Evolutionary conservation across 2,113 vertebrate species (phyloP).

Genomic region (Gracilinanus agilis): DNA sequence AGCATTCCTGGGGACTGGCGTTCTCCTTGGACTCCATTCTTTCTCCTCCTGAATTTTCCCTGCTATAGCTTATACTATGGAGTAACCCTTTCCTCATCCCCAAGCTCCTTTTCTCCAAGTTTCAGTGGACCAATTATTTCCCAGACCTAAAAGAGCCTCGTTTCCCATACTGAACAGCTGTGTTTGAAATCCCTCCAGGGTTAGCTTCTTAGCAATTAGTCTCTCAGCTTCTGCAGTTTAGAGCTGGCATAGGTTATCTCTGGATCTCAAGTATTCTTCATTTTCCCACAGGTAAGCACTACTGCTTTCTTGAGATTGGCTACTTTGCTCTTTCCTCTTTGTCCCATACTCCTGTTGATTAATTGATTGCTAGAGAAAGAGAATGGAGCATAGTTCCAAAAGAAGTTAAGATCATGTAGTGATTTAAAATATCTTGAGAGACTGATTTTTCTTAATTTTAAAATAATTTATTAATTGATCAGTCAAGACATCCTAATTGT

Average conservation of each 20-base stretch:
- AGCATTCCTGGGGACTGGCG: not conserved
- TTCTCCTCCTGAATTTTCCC: not conserved
- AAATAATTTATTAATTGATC: no score
- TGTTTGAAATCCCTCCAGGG: not conserved
- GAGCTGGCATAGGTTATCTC: not conserved
- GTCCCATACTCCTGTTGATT: not conserved
- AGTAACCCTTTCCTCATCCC: not conserved
- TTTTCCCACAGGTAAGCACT: not conserved
- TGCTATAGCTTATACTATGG: not conserved
- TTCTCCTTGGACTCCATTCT: not conserved
- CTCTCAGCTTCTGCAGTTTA: not conserved
- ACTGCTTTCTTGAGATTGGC: not conserved
- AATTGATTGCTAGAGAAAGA: not conserved
- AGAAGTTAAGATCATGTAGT: not conserved
- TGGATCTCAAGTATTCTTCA: not conserved
- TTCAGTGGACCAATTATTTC: not conserved
- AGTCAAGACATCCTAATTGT: no score
- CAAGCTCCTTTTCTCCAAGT: not conserved
- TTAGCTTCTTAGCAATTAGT: not conserved
- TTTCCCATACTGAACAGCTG: not conserved
- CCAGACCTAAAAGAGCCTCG: not conserved
- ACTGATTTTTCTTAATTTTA: no score
- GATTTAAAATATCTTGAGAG: no score
- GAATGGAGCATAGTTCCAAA: not conserved
- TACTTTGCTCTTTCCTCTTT: not conserved